A percentile compares a stretch with the other conserved stretches of the same genome.
These are phyloP conservation scores for Morinoia aosen DNA, from an alignment of 2,888 invertebrate genomes.

Conservation along the genomic window DNA sequence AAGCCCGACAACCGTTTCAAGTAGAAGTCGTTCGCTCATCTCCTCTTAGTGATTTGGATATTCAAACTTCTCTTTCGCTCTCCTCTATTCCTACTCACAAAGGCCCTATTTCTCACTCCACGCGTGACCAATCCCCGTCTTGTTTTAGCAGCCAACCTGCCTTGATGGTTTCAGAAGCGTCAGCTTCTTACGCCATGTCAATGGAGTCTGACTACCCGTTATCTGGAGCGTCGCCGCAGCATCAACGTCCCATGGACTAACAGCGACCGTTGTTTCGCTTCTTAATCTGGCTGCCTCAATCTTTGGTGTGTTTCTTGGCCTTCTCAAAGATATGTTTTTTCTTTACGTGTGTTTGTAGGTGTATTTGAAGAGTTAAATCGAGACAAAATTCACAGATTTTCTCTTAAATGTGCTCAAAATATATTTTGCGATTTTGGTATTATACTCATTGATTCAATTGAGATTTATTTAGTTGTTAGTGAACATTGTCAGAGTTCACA, in stretches of 20 bases:
- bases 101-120: background rate
- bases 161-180: background rate
- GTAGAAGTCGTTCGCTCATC: constrained; percentile 6
- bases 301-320: background rate
- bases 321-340: background rate
- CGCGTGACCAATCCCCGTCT: constrained; percentile 1
- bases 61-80: constrained; percentile 14
- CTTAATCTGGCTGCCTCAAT: background rate
- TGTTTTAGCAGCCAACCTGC: background rate
- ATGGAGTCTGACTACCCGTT: background rate
- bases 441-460: background rate
- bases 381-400: background rate
- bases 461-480: background rate
- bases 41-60: background rate
- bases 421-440: background rate
- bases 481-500: background rate
- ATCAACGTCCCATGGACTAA: constrained; percentile 38
- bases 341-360: background rate
- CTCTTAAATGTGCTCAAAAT: background rate
- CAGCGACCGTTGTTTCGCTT: background rate
- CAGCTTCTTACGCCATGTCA: background rate
- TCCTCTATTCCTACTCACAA: background rate
- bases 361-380: background rate
- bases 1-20: constrained; percentile 14
- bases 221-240: background rate